Conservation (phyloP, 2,888 invertebrate genomes). For the Caenorhabditis becei region DNA sequence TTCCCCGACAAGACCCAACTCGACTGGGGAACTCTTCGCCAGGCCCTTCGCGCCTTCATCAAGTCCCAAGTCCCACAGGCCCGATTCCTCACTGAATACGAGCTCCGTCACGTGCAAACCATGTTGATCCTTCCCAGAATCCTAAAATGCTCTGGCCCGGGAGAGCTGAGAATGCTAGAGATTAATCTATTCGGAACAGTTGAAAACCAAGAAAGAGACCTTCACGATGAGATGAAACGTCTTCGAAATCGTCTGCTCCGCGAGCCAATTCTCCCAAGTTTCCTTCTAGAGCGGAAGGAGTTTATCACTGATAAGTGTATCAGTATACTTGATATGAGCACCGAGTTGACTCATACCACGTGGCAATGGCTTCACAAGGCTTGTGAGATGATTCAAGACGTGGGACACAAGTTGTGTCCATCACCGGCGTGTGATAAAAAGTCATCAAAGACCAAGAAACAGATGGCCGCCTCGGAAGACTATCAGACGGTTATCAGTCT, state of each 20-base stretch:
- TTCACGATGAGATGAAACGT: constrained; percentile 37
- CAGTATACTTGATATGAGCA: constrained; percentile 70
- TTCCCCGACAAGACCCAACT: constrained; percentile 34
- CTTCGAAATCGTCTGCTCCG: constrained; percentile 65
- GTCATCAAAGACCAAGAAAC: constrained; percentile 74
- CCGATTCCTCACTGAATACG: constrained; percentile 63
- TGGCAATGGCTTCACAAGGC: constrained; percentile 74
- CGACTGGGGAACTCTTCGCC: constrained; percentile 59
- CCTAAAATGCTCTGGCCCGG: constrained; percentile 21
- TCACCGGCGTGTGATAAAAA: constrained; percentile 72
- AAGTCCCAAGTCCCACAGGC: constrained; percentile 70
- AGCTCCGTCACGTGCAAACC: constrained; percentile 69
- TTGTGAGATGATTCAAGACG: constrained; percentile 70
- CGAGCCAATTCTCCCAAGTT: constrained; percentile 55
- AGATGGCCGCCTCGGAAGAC: constrained; percentile 74
- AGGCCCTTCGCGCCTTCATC: constrained; percentile 66
- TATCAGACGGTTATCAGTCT: constrained; percentile 74
- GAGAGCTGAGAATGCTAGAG: constrained; percentile 54
- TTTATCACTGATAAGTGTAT: constrained; percentile 66
- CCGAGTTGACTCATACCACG: constrained; percentile 67
- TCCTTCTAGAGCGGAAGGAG: constrained; percentile 64
- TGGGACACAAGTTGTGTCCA: constrained; percentile 74
- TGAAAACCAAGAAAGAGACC: constrained; percentile 21
- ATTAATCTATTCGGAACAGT: constrained; percentile 55
- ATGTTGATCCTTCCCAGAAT: constrained; percentile 71